Evolutionary conservation across 2,113 vertebrate genomes (phyloP).

Genomic region (Ondatra zibethicus): DNA sequence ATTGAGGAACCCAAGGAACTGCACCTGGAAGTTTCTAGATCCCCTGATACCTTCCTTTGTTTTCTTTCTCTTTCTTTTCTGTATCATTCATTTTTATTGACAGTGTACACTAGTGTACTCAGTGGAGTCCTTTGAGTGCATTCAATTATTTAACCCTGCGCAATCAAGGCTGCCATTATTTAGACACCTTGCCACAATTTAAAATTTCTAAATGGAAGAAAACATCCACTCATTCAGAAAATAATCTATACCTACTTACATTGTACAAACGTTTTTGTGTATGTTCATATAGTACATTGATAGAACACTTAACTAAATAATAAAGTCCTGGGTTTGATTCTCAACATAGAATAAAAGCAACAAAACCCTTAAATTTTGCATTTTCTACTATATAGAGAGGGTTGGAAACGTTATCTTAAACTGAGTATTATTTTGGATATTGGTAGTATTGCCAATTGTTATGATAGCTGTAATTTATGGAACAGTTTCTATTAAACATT

Average conservation of each 20-base stretch:
- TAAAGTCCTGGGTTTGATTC: neutral
- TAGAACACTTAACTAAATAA: neutral
- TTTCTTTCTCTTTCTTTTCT: neutral
- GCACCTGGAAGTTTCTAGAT: conserved; percentile 39
- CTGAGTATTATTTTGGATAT: neutral
- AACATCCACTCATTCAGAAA: neutral
- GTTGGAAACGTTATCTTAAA: neutral
- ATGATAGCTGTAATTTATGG: neutral
- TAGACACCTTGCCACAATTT: neutral
- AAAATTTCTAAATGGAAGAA: neutral
- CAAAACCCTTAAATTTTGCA: neutral
- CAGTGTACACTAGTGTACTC: neutral
- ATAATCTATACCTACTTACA: neutral
- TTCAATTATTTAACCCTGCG: neutral
- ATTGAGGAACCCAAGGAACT: neutral
- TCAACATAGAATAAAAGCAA: neutral
- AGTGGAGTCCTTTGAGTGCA: neutral
- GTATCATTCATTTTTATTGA: conserved; percentile 47
- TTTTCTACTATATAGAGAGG: neutral
- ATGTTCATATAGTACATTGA: neutral
- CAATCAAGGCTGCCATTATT: neutral
- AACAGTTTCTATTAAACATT: neutral
- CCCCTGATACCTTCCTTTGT: neutral
- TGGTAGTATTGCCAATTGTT: neutral
- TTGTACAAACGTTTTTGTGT: neutral